Evolutionary conservation across 2,888 invertebrate genomes (phyloP).

Genomic region (Lepidocyrtinus sp.): DNA sequence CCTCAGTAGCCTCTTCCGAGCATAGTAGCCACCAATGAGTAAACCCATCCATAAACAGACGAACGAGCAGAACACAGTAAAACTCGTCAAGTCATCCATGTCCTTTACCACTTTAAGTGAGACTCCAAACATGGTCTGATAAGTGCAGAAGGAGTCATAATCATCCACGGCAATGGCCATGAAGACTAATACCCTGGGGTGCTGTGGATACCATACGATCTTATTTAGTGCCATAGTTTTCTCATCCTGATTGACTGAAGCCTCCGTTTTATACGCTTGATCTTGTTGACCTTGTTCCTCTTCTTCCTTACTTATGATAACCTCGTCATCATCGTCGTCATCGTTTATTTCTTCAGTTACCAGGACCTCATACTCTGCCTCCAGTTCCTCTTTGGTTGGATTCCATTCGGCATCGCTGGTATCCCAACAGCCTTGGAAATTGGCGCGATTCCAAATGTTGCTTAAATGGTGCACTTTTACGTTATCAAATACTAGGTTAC

Average conservation of each 20-base stretch:
- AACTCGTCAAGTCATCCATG: conserved; percentile 29
- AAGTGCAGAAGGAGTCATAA: conserved; percentile 59
- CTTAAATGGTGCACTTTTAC: background rate
- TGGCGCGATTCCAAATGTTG: conserved; percentile 48
- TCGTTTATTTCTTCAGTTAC: background rate
- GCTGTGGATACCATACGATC: conserved; percentile 27
- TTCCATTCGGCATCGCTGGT: background rate
- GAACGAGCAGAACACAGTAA: conserved; percentile 31
- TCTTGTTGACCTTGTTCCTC: background rate
- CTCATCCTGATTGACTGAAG: background rate
- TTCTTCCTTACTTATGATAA: too few relatives aligned
- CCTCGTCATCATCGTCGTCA: background rate
- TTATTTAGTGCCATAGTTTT: too few relatives aligned
- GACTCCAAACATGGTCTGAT: conserved; percentile 60
- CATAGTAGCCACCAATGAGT: conserved; percentile 55
- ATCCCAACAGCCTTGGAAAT: conserved; percentile 23
- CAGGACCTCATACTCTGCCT: conserved; percentile 28
- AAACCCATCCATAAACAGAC: conserved; percentile 38
- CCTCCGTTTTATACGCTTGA: too few relatives aligned
- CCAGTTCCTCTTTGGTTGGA: background rate
- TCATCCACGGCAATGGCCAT: conserved; percentile 58
- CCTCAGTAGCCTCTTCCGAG: conserved; percentile 41
- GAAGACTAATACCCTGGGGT: conserved; percentile 36
- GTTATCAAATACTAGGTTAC: conserved; percentile 30
- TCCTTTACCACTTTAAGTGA: conserved; percentile 31